phyloP scores from a whole-genome alignment of 2,797 vertebrate genomes.

The Girardinus metallicus region DNA sequence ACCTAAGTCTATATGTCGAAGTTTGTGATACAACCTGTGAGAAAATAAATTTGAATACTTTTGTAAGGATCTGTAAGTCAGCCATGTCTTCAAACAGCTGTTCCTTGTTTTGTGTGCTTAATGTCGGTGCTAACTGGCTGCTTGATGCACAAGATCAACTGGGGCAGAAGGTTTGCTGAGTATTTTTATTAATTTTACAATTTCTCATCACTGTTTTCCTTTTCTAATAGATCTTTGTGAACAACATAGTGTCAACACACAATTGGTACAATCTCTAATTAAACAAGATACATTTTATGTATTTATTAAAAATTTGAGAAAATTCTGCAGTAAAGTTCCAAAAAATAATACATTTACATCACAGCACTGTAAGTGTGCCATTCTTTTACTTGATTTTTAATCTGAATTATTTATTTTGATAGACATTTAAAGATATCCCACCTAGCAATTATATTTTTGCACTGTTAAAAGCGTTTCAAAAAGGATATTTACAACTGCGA shows the following conservation, averaged over 20 bases:
- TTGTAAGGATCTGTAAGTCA: background rate
- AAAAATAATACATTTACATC: too few relatives aligned
- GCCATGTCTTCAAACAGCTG: background rate
- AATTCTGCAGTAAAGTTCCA: background rate
- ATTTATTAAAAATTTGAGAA: background rate
- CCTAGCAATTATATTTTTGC: background rate
- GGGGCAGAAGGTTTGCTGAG: background rate
- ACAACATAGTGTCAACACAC: background rate
- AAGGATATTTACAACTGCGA: constrained; percentile 5
- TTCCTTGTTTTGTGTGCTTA: background rate
- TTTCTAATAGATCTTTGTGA: background rate
- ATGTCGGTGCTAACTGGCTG: background rate
- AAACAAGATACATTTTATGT: background rate
- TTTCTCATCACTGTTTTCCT: background rate
- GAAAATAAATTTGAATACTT: too few relatives aligned
- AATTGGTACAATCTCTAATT: background rate
- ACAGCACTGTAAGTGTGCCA: background rate
- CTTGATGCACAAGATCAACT: background rate
- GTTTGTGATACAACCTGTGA: too few relatives aligned
- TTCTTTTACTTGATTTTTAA: background rate
- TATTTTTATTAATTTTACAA: background rate
- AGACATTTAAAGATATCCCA: background rate
- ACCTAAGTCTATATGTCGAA: too few relatives aligned
- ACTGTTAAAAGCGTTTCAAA: constrained; percentile 5
- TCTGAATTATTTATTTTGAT: background rate